These are phyloP conservation scores for Gobiocypris rarus DNA, from an alignment of 2,113 vertebrate species.

Conservation along the genomic window DNA sequence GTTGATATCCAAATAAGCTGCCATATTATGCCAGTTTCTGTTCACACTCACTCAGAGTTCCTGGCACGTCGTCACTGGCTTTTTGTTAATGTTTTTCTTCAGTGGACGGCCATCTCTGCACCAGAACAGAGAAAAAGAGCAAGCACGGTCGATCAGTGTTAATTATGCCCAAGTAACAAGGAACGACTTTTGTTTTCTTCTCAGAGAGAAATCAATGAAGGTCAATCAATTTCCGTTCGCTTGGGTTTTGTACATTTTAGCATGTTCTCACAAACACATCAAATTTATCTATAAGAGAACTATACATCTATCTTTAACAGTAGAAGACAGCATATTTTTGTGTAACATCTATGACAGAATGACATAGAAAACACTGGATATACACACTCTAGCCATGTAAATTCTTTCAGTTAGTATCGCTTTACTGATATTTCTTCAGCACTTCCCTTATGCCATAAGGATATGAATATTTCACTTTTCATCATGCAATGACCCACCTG, in stretches of 20 bases:
- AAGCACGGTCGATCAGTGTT: conserved; percentile 70
- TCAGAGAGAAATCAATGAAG: conserved; percentile 75
- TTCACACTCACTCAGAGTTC: neutral
- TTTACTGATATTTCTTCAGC: conserved; percentile 26
- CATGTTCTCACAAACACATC: neutral
- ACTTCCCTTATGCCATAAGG: neutral
- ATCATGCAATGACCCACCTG: conserved; percentile 5
- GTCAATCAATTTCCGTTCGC: conserved; percentile 74
- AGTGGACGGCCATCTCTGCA: conserved; percentile 71
- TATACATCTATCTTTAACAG: neutral
- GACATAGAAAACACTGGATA: neutral
- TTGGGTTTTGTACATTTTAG: conserved; percentile 25
- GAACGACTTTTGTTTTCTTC: conserved; percentile 67
- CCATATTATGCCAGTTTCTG: conserved; percentile 41
- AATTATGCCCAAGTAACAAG: conserved; percentile 77
- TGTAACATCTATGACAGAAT: neutral
- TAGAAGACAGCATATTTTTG: neutral
- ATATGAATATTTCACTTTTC: conserved; percentile 34
- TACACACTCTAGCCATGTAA: conserved; percentile 14
- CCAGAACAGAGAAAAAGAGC: conserved; percentile 69
- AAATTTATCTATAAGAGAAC: neutral
- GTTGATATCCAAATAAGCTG: conserved; percentile 63
- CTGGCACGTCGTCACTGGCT: conserved; percentile 53
- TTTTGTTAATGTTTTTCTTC: conserved; percentile 64
- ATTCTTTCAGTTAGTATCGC: neutral